Percentiles rank a stretch among this genome's conserved stretches.
Evolutionary conservation across 2,888 invertebrate species (phyloP).

Genomic region (Volucella zonaria): DNA sequence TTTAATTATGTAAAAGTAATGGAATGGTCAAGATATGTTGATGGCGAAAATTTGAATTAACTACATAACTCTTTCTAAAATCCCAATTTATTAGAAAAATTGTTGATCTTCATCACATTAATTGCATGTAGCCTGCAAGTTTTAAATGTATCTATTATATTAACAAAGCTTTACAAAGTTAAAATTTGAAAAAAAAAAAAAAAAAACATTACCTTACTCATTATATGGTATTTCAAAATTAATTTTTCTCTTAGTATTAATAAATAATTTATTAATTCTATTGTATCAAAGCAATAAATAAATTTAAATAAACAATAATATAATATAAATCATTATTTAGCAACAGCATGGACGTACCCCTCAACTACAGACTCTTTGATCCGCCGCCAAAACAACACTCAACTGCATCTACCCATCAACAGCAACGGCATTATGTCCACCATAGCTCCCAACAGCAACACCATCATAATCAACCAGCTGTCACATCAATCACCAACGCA

Average conservation of each 20-base stretch:
- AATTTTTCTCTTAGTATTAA: too few relatives aligned
- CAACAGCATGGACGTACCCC: slow-evolving; percentile 81
- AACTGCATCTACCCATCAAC: slow-evolving; percentile 70
- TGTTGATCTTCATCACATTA: slow-evolving; percentile 2
- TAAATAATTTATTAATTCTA: too few relatives aligned
- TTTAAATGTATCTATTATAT: too few relatives aligned
- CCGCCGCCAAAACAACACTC: slow-evolving; percentile 80
- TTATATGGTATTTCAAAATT: too few relatives aligned
- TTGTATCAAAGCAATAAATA: too few relatives aligned
- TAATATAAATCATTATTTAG: slow-evolving; percentile 36
- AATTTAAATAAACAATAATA: too few relatives aligned
- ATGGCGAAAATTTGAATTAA: neutral
- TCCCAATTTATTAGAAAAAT: too few relatives aligned
- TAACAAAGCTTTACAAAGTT: too few relatives aligned
- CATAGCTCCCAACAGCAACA: slow-evolving; percentile 75
- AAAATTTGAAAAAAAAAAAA: too few relatives aligned
- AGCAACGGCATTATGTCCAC: slow-evolving; percentile 73
- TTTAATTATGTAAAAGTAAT: neutral
- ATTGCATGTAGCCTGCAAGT: neutral
- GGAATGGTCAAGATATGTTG: slow-evolving; percentile 10
- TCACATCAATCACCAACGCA: slow-evolving; percentile 77
- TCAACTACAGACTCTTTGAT: slow-evolving; percentile 82
- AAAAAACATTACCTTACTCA: too few relatives aligned
- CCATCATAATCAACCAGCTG: slow-evolving; percentile 78
- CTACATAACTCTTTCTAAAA: neutral